phyloP scores from a whole-genome alignment of 92 coral and sea anemone species.

The Micromussa lordhowensis region DNA sequence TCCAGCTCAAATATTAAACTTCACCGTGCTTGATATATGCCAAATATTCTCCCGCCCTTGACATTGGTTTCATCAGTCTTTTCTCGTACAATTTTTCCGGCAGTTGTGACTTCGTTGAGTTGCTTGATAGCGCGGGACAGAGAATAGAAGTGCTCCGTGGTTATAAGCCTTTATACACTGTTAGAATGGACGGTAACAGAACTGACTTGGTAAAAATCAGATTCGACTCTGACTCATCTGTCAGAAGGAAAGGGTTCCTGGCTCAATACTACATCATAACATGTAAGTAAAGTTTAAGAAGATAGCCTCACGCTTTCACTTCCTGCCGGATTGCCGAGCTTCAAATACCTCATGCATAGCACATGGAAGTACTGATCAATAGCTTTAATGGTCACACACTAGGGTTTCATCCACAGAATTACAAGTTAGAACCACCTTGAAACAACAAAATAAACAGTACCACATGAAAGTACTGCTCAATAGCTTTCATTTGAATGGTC shows the following conservation, averaged over 20 bases:
- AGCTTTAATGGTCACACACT: no score
- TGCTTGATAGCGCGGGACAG: background rate
- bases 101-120: slow-evolving; percentile 20
- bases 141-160: background rate
- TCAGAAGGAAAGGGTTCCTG: slow-evolving; percentile 3
- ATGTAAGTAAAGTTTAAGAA: background rate
- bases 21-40: no score
- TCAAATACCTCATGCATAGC: background rate
- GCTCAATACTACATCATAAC: background rate
- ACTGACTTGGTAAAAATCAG: background rate
- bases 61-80: no score
- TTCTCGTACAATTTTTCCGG: background rate
- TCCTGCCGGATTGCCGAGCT: background rate
- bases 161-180: background rate
- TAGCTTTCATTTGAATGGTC: no score
- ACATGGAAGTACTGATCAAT: no score
- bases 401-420: no score
- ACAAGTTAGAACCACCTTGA: no score
- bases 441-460: no score
- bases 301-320: background rate
- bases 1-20: no score
- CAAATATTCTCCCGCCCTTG: background rate
- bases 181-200: background rate
- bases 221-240: background rate
- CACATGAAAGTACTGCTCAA: no score